These are phyloP conservation scores for Drosophila birchii DNA, from an alignment of 2,888 invertebrate species.

Conservation along the genomic window DNA sequence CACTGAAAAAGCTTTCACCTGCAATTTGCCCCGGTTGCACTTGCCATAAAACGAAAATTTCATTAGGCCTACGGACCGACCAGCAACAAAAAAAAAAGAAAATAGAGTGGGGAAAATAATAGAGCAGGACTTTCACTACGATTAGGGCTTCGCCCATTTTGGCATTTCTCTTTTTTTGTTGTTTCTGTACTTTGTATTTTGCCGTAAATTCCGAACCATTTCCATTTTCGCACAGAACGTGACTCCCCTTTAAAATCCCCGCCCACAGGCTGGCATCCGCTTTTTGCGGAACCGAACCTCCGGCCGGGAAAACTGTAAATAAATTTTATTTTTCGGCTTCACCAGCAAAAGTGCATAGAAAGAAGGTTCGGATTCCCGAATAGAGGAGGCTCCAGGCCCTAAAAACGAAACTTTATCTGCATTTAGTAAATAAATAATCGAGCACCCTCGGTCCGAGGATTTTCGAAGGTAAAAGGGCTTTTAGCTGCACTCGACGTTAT, in stretches of 20 bases:
- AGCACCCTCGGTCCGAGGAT: constrained; percentile 5
- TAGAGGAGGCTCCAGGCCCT: constrained; percentile 16
- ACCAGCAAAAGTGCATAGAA: constrained; percentile 48
- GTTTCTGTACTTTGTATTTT: constrained; percentile 21
- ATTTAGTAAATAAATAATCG: constrained; percentile 66
- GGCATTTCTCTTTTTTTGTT: constrained; percentile 20
- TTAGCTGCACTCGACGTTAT: constrained; percentile 27
- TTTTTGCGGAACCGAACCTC: constrained; percentile 7
- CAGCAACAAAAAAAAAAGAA: neutral
- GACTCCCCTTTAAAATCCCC: constrained; percentile 39
- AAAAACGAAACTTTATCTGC: constrained; percentile 63
- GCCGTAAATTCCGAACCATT: constrained; percentile 59
- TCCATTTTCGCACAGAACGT: constrained; percentile 60
- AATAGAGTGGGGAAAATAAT: constrained; percentile 21
- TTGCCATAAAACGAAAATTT: constrained; percentile 53
- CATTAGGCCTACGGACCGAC: constrained; percentile 44
- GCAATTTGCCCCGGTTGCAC: constrained; percentile 47
- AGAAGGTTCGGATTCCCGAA: constrained; percentile 19
- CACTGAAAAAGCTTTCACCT: constrained; percentile 50
- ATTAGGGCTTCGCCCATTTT: constrained; percentile 33
- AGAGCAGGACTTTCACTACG: constrained; percentile 41
- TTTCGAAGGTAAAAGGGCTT: constrained; percentile 55
- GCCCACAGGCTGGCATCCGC: constrained; percentile 16
- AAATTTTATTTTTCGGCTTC: constrained; percentile 58
- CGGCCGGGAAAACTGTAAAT: constrained; percentile 40